phyloP scores from a whole-genome alignment of 1,140 invertebrate species.

The Philotrypesis tridentata region DNA sequence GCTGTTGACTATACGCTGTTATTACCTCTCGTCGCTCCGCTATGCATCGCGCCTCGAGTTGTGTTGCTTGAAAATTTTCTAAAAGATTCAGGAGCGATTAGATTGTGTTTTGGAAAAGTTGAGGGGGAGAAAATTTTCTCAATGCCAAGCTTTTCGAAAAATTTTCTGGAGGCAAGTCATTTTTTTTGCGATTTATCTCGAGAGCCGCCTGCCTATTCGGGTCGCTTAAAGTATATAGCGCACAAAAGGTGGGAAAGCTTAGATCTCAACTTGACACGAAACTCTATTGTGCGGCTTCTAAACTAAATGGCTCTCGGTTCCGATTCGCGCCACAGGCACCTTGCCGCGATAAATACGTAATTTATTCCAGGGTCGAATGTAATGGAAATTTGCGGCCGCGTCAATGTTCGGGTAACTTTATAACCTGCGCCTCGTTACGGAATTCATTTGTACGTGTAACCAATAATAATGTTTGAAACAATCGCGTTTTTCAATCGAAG shows the following conservation, averaged over 20 bases:
- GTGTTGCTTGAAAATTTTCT: too few relatives aligned
- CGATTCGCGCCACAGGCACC: background rate
- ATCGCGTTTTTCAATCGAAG: background rate
- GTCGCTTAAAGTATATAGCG: background rate
- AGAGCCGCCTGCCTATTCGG: background rate
- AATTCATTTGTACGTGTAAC: background rate
- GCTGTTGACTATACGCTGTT: too few relatives aligned
- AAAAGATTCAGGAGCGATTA: too few relatives aligned
- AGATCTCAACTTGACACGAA: constrained; percentile 9
- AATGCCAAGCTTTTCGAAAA: background rate
- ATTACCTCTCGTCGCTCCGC: too few relatives aligned
- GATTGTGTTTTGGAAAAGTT: too few relatives aligned
- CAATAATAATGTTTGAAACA: background rate
- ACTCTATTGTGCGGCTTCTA: background rate
- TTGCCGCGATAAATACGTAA: background rate
- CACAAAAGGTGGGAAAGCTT: background rate
- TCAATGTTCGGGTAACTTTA: background rate
- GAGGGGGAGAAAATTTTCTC: too few relatives aligned
- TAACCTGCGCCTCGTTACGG: background rate
- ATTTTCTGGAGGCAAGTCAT: background rate
- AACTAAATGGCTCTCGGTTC: background rate
- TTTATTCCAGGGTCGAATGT: background rate
- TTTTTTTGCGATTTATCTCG: background rate
- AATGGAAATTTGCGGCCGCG: background rate
- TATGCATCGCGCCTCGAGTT: too few relatives aligned